Conservation (phyloP, 2,113 vertebrate genomes). For the Xerus inauris region DNA sequence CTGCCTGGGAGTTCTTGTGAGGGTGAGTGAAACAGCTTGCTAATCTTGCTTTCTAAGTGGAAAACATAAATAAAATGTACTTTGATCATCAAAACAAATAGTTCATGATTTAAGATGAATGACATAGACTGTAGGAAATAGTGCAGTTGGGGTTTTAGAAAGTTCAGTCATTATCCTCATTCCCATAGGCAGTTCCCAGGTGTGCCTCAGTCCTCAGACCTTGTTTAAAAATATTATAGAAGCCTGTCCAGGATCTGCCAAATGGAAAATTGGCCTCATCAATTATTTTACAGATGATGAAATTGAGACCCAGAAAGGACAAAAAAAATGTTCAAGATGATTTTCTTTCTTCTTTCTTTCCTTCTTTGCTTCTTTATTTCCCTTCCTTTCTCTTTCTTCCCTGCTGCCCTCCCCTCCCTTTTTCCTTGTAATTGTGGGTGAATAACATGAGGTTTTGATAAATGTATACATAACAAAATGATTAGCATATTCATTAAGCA, state of each 20-base stretch:
- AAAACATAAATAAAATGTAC: neutral
- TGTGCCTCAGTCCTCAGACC: neutral
- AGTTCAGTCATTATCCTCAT: neutral
- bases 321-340: neutral
- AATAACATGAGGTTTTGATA: neutral
- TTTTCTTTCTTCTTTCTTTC: neutral
- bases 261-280: neutral
- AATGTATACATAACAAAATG: neutral
- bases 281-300: neutral
- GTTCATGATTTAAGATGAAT: neutral
- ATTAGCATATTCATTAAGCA: neutral
- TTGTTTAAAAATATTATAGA: neutral
- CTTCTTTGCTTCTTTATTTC: fast-evolving
- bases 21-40: neutral
- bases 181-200: neutral
- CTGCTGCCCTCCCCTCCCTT: fast-evolving
- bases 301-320: neutral
- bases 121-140: neutral
- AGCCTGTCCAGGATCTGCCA: neutral
- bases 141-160: neutral
- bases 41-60: neutral
- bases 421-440: neutral
- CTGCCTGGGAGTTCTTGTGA: neutral
- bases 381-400: fast-evolving
- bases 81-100: neutral